These are phyloP conservation scores for Ceryle rudis DNA, from an alignment of 2,797 vertebrate genomes.

Conservation along the genomic window DNA sequence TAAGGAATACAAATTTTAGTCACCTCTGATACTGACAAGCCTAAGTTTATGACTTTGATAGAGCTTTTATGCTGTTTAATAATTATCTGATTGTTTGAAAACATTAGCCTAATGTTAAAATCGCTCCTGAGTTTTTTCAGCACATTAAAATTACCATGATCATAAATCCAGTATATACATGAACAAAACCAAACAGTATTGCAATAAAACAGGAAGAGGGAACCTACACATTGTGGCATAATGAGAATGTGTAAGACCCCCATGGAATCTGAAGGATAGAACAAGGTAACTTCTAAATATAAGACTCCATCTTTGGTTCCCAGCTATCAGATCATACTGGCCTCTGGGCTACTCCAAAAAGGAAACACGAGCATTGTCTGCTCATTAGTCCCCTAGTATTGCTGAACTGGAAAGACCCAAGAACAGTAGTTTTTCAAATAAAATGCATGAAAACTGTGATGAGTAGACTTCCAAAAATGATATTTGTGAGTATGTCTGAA, in stretches of 20 bases:
- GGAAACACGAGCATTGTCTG: background rate
- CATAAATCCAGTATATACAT: background rate
- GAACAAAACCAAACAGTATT: background rate
- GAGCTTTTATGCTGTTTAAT: background rate
- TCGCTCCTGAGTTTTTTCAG: background rate
- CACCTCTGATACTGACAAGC: background rate
- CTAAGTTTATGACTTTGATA: background rate
- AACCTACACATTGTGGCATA: background rate
- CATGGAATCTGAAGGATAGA: background rate
- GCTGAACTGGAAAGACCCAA: background rate
- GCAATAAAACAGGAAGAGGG: background rate
- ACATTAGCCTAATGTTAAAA: background rate
- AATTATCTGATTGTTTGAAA: background rate
- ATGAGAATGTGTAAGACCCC: accelerated
- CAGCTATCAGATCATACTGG: background rate
- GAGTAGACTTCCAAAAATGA: background rate
- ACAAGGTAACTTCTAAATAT: background rate
- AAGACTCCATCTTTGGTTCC: background rate
- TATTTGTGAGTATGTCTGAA: background rate
- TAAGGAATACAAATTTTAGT: background rate
- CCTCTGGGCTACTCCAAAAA: background rate
- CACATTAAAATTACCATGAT: background rate
- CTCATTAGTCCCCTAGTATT: background rate
- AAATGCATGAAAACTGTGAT: background rate
- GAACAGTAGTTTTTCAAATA: background rate